Base-by-base conservation (phyloP, 1,140 invertebrate genomes). In the Aphelenchoides besseyi region DNA sequence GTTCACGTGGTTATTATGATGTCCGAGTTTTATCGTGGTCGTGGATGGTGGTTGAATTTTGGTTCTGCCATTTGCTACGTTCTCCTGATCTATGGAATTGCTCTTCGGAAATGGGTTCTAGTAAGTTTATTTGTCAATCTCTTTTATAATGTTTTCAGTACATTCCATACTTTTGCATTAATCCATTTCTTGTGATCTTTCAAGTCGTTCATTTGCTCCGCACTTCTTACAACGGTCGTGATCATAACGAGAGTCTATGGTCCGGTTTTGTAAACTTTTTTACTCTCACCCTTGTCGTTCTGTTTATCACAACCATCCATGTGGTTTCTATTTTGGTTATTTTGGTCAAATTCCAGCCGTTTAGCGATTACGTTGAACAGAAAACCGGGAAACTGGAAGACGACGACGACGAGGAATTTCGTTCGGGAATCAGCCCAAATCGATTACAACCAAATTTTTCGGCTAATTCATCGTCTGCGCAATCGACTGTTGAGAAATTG, bases 1-100 rank as follows among this genome's bases (percentile, higher is more conserved):
- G 55, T 59, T 23, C 55, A 59, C 55, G 18, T 59, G 5, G 55
- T 59, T 33, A 28, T 59, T 59, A 59, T 59, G 55, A 5, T 59
- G 26, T 8, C 18, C 5, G 55, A 59, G 5, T 59, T 59, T 33
- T 59, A 59, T 33, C 5, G 18, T 8, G 55, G 55, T 8, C 5
- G 18, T 8, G 5, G 26, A 23, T 8, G 5, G 12, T 59, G 55
- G 55, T 18, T 59, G 5, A 59, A 59, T 33, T 59, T 59, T 33
- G 55, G 55, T 5, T 59, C 55, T 5, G 55, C 18, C 23, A 5
- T 59, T 28, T 59, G 55, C 55, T 59, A 59, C 18, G 26, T 59
- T 59, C 5, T 5, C 26, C 18, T 59, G 26, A 59, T 59, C 55
- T 59, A 59, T 59, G 55, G 55, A 59, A 59, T 59, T 29, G 26